These are phyloP conservation scores for Pseudolaguvia tuberculata DNA, from an alignment of 2,113 vertebrate species.

Conservation along the genomic window DNA sequence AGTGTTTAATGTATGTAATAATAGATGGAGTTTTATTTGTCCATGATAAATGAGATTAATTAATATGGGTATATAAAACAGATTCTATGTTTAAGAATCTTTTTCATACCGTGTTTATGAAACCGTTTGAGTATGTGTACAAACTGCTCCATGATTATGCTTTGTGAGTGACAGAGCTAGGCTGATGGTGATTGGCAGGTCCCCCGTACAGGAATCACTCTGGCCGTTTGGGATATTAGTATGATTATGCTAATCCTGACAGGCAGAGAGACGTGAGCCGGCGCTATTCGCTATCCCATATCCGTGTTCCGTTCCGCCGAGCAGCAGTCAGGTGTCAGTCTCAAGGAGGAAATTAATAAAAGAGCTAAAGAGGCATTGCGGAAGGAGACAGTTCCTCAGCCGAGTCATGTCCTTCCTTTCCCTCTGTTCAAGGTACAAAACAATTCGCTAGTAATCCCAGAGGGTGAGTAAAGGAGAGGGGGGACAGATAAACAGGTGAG, in stretches of 20 bases:
- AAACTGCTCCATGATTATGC: slow-evolving; percentile 7
- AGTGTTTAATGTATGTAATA: neutral
- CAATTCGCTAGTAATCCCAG: neutral
- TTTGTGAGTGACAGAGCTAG: slow-evolving; percentile 46
- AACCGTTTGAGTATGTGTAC: neutral
- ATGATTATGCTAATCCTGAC: slow-evolving; percentile 60
- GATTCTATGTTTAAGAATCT: neutral
- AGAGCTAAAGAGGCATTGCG: slow-evolving; percentile 29
- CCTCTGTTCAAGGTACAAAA: slow-evolving; percentile 5
- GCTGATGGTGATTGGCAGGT: slow-evolving; percentile 56
- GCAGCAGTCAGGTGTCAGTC: slow-evolving; percentile 54
- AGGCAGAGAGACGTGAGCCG: slow-evolving; percentile 30
- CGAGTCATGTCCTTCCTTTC: slow-evolving; percentile 10
- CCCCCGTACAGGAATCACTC: slow-evolving; percentile 45
- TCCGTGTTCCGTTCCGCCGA: slow-evolving; percentile 46
- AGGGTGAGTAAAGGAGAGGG: neutral
- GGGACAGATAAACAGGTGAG: slow-evolving; percentile 2
- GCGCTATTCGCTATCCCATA: slow-evolving; percentile 41
- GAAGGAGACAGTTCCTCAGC: slow-evolving; percentile 30
- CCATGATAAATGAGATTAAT: neutral
- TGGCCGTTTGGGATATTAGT: slow-evolving; percentile 52
- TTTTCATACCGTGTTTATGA: neutral
- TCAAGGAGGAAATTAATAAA: slow-evolving; percentile 45
- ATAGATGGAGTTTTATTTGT: neutral
- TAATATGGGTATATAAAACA: neutral